These are phyloP conservation scores for Nomada goodeniana DNA, from an alignment of 2,888 invertebrate genomes.

Conservation along the genomic window DNA sequence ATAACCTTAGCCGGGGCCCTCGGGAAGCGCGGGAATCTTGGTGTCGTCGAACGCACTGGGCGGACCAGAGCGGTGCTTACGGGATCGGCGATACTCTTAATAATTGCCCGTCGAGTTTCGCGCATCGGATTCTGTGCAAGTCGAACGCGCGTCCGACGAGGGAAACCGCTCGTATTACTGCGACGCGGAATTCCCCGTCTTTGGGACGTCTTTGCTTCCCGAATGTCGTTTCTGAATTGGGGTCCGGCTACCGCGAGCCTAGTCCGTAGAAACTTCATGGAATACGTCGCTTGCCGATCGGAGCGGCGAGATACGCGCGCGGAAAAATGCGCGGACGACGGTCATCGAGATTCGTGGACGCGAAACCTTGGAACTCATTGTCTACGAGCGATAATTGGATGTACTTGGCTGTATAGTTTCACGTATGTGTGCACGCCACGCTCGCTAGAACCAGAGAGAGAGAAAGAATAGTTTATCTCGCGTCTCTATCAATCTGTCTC, in stretches of 20 bases:
- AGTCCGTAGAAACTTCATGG: neutral
- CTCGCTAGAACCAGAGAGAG: slow-evolving; percentile 23
- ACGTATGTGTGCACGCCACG: slow-evolving; percentile 35
- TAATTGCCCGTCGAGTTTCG: slow-evolving; percentile 12
- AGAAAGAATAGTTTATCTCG: slow-evolving; percentile 62
- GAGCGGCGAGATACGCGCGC: neutral
- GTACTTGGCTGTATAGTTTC: slow-evolving; percentile 53
- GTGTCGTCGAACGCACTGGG: slow-evolving; percentile 29
- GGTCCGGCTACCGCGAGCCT: neutral
- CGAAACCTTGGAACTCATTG: slow-evolving; percentile 67
- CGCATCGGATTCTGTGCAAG: neutral
- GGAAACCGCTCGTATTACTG: neutral
- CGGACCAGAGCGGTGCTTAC: slow-evolving; percentile 32
- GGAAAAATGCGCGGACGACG: slow-evolving; percentile 39
- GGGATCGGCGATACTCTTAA: slow-evolving; percentile 13
- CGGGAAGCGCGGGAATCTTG: slow-evolving; percentile 70
- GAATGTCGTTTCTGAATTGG: neutral
- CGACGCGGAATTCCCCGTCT: slow-evolving; percentile 7
- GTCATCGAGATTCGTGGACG: slow-evolving; percentile 67
- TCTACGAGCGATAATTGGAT: slow-evolving; percentile 68
- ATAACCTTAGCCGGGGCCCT: slow-evolving; percentile 79
- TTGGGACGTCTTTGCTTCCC: neutral
- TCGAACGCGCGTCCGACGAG: neutral
- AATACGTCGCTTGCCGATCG: neutral
- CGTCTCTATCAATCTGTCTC: slow-evolving; percentile 54